Evolutionary conservation across 2,113 vertebrate genomes (phyloP).

Genomic region (Hippopotamus amphibius): DNA sequence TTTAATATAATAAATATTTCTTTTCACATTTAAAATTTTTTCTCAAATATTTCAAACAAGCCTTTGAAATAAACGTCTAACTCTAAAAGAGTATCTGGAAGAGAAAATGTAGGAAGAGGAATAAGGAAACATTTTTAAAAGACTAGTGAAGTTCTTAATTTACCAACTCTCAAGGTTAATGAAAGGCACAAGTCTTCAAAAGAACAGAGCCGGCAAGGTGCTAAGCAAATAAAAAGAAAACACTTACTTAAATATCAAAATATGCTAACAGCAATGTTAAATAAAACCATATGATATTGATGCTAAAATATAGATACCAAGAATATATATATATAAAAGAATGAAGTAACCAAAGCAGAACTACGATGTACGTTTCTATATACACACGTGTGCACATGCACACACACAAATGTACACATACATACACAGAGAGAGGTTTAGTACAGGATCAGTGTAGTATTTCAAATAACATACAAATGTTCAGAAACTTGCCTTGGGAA

Average conservation of each 20-base stretch:
- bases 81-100: not conserved
- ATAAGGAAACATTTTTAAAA: not conserved
- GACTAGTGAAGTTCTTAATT: not conserved
- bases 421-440: not conserved
- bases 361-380: not conserved
- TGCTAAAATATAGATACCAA: not conserved
- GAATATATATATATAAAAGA: not conserved
- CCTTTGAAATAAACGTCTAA: not conserved
- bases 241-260: not conserved
- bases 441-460: not conserved
- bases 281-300: not conserved
- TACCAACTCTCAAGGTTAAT: not conserved
- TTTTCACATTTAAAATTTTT: not conserved
- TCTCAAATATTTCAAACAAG: not conserved
- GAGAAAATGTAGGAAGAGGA: not conserved
- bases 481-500: not conserved
- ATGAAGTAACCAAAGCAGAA: not conserved
- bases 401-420: not conserved
- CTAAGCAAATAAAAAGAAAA: not conserved
- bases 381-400: rapidly evolving
- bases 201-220: not conserved
- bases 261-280: not conserved
- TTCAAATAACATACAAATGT: not conserved
- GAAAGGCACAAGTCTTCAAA: not conserved
- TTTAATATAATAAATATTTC: not conserved